These are phyloP conservation scores for Cataglyphis rosenhaueri DNA, from an alignment of 2,888 invertebrate genomes.

Conservation along the genomic window DNA sequence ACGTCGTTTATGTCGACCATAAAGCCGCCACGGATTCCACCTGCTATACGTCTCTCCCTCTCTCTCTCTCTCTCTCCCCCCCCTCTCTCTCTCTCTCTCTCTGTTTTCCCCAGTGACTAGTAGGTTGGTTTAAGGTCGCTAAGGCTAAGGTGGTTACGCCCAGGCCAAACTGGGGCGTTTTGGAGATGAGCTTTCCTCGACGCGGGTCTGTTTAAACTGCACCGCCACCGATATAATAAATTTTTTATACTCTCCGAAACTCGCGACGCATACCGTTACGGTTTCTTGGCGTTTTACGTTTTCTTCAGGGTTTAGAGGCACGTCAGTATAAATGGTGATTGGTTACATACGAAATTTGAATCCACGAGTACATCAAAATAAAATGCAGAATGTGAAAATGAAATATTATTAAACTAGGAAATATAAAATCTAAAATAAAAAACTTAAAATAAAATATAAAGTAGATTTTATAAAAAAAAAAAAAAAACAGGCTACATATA, in stretches of 20 bases:
- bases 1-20: slow-evolving; percentile 60
- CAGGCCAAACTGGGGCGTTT: slow-evolving; percentile 44
- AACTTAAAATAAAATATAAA: not conserved
- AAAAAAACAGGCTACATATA: not conserved
- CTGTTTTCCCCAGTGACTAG: slow-evolving; percentile 54
- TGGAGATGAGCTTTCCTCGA: slow-evolving; percentile 50
- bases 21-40: slow-evolving; percentile 68
- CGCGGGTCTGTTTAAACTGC: slow-evolving; percentile 37
- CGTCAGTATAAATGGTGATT: slow-evolving; percentile 7
- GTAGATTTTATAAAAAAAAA: not conserved
- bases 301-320: not conserved
- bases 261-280: slow-evolving; percentile 10
- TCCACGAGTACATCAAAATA: not conserved
- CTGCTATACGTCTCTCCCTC: slow-evolving; percentile 37
- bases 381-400: not conserved
- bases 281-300: slow-evolving; percentile 20
- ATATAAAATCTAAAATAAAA: not conserved
- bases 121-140: slow-evolving; percentile 52
- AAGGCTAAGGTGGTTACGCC: slow-evolving; percentile 50
- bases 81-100: slow-evolving; percentile 47
- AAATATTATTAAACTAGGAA: not conserved
- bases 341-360: not conserved
- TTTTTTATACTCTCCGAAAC: slow-evolving; percentile 31
- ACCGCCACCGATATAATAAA: slow-evolving; percentile 29
- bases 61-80: slow-evolving; percentile 31